Base-by-base conservation (phyloP, 2,888 invertebrate genomes). In the Miltochrista miniata region DNA sequence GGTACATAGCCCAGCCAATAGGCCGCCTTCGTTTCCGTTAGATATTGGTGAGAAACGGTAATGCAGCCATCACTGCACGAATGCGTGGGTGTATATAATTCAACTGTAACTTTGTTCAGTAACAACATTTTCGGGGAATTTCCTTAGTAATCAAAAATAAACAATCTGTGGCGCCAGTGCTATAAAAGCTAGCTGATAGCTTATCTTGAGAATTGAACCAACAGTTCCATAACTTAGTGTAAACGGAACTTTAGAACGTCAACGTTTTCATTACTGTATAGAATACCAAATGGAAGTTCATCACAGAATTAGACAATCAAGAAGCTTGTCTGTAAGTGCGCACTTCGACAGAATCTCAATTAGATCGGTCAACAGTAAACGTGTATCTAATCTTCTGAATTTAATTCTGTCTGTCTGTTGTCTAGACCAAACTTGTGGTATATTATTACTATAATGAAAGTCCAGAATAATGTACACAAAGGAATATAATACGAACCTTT, bases 261-360 rank as follows among this genome's bases (percentile, higher is more conserved):
- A 48, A 41, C 41, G 42, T 50, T 55, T 48, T 55, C 54, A 51
- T 57, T 52, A 56, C 51, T 67, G 40, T 41, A 43, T 51, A 37
- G 40, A 60, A 64, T 48, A 56, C 41, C 34, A 40, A 49, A 46
- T 35, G 30, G 33, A 39, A 41, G 29, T 11, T 49, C 49, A 49
- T 44, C 30, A 14, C 41, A 10, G n/a, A 48, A 38, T 42, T 30
- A 51, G 35, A 38, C 15, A 33, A 35, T 45, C 30, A 45, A 45
- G 49, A 18, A 38, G 39, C 49, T 49, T 12, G 33, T 29, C 43
- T 45, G 34, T 40, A 44, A 49, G 34, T 45, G 44, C 38, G 15
- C 44, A 44, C 49, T 49, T 40, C 34, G 43, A 35, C 35, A n/a
- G 49, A 44, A 49, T 45, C 44, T n/a, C 44, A 49, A 49, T 45